Conservation (phyloP, 2,113 vertebrate genomes). For the Petrocephalus microphthalmus region DNA sequence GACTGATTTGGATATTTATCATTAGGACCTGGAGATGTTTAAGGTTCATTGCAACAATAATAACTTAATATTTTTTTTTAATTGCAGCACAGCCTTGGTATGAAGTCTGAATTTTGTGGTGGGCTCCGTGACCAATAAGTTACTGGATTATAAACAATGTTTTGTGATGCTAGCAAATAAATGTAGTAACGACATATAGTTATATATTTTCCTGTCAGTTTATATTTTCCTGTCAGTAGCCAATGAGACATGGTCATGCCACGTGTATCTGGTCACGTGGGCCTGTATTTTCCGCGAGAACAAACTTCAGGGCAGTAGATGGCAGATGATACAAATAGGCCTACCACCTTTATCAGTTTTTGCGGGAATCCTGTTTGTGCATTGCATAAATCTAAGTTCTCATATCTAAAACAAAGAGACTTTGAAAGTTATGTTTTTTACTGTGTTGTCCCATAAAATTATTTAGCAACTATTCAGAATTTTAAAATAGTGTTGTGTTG, state of each 20-base stretch:
- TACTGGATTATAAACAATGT: neutral
- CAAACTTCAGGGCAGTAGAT: neutral
- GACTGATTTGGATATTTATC: neutral
- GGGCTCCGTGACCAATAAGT: neutral
- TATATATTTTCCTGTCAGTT: neutral
- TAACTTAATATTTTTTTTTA: neutral
- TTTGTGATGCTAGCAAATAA: neutral
- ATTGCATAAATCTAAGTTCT: too few species aligned
- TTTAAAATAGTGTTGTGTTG: neutral
- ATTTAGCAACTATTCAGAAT: too few species aligned
- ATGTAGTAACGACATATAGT: neutral
- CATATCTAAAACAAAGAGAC: neutral
- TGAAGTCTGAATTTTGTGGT: neutral
- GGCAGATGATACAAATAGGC: neutral
- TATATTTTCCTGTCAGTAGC: neutral
- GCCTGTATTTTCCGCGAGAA: neutral
- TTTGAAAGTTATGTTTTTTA: neutral
- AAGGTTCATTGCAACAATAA: neutral
- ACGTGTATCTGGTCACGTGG: neutral
- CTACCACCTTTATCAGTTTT: neutral
- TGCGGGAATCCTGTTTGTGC: neutral
- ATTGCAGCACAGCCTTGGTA: neutral
- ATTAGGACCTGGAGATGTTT: neutral
- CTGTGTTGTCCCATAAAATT: neutral
- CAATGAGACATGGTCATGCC: neutral